Evolutionary conservation across 2,113 vertebrate species (phyloP), one percentile per base, ranked within the genome.

Genomic region (Albula goreensis): DNA sequence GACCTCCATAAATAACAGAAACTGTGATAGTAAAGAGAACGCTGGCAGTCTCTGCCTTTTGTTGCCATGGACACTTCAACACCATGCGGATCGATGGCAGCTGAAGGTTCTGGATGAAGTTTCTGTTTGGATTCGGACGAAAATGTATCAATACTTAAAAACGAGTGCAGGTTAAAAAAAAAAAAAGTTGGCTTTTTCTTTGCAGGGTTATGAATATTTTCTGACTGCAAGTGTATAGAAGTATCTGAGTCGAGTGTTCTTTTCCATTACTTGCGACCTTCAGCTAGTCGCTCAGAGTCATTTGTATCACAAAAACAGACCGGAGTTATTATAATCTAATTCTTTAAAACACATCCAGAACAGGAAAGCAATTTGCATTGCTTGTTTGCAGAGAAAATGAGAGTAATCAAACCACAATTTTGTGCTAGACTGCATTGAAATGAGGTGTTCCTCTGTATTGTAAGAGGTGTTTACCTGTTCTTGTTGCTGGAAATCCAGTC

Each of bases 401-500:
- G 15, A 5, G 15, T 5, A 51, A 80, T 17, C 49, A 51, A 13
- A 51, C 31, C 3, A 1, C 49, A n/a, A 6, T 81, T n/a, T 10
- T 52, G 19, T 22, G 22, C 50, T 9, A 9, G 12, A 9, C 12
- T 51, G n/a, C 41, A 11, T 48, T 11, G 8, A 57, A 25, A 57
- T 22, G 6, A 22, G 17, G 66, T 81, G 77, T 22, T 7, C 12
- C 1, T 41, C 13, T 83, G 50, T 85, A 57, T 86, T 63, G 60
- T 84, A 63, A 70, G 77, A 31, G 83, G 0, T 31, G 1, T 78
- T 84, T 92, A 99, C 98, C 98, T 94, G 95, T 99, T 99, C 90
- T 97, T 97, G 90, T 99, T 99, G 95, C 97, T 99, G 87, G 97
- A 98, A 94, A 99, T 99, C 98, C 98, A 99, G 78, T 99, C 97